Evolutionary conservation across 2,113 vertebrate genomes (phyloP).

Genomic region (Festucalex cinctus): DNA sequence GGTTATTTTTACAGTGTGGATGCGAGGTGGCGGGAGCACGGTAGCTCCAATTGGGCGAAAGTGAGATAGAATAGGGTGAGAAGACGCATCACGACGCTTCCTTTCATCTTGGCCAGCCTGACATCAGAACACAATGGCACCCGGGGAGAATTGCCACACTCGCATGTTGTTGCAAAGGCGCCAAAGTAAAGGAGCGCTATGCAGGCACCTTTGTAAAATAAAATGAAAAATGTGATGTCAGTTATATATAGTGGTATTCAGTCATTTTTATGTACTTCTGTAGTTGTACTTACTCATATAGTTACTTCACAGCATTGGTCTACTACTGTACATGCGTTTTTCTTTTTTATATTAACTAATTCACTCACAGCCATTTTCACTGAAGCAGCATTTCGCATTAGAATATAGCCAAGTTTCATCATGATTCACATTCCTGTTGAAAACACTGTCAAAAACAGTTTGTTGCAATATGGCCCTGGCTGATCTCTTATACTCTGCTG

Average conservation of each 20-base stretch:
- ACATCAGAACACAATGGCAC: conserved; percentile 9
- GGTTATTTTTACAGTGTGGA: conserved; percentile 44
- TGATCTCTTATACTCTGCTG: too few relatives aligned
- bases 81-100: conserved; percentile 10
- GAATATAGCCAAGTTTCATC: too few relatives aligned
- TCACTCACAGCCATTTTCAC: too few relatives aligned
- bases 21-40: conserved; percentile 31
- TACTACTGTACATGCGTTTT: conserved; percentile 11
- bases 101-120: conserved; percentile 29
- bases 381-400: too few relatives aligned
- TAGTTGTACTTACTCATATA: background rate
- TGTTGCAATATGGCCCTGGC: too few relatives aligned
- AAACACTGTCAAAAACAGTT: too few relatives aligned
- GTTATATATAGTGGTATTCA: too few relatives aligned
- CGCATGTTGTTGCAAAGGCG: background rate
- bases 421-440: too few relatives aligned
- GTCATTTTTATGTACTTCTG: background rate
- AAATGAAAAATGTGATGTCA: background rate
- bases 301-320: too few relatives aligned
- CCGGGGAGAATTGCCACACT: background rate
- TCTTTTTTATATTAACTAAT: conserved; percentile 12
- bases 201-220: background rate
- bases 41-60: conserved; percentile 25
- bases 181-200: background rate
- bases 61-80: conserved; percentile 24